A percentile compares a stretch with the other conserved stretches of the same genome.
Evolutionary conservation across 2,113 vertebrate species (phyloP).

Genomic region (Lepus europaeus): DNA sequence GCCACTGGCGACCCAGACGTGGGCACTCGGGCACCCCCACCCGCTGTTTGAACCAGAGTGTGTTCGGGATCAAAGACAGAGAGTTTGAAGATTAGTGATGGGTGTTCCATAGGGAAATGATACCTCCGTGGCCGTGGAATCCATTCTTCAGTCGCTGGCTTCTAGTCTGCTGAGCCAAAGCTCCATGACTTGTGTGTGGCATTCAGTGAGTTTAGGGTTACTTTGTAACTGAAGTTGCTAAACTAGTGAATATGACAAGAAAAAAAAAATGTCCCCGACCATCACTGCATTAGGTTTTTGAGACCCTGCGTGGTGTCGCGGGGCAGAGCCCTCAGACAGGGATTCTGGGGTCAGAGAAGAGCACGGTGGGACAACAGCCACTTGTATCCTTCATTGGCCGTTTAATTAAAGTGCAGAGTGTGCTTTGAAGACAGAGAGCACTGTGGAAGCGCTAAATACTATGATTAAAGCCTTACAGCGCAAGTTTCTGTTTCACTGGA

Average conservation of each 20-base stretch:
- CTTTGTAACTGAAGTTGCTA: conserved; percentile 15
- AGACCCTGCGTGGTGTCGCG: not conserved
- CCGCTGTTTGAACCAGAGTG: not conserved
- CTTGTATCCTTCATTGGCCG: not conserved
- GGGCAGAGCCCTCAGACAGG: not conserved
- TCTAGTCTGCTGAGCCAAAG: not conserved
- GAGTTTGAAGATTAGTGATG: not conserved
- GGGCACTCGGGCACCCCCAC: not conserved
- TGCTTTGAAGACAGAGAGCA: conserved; percentile 48
- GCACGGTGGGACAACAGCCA: not conserved
- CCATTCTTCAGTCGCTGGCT: not conserved
- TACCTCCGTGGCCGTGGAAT: not conserved
- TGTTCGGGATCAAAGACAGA: not conserved
- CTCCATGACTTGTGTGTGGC: not conserved
- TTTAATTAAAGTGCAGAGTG: conserved; percentile 32
- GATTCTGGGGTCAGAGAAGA: not conserved
- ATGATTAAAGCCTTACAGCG: conserved; percentile 57
- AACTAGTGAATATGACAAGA: conserved; percentile 52
- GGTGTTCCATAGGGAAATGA: not conserved
- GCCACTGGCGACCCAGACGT: not conserved
- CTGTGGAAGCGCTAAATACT: conserved; percentile 1
- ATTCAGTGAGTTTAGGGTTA: not conserved
- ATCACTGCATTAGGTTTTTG: not conserved
- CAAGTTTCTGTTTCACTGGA: conserved; percentile 68
- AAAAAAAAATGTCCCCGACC: not conserved